Evolutionary conservation across 35 echinoderm and acorn worm species (phyloP).

Genomic region (Heliocidaris tuberculata): DNA sequence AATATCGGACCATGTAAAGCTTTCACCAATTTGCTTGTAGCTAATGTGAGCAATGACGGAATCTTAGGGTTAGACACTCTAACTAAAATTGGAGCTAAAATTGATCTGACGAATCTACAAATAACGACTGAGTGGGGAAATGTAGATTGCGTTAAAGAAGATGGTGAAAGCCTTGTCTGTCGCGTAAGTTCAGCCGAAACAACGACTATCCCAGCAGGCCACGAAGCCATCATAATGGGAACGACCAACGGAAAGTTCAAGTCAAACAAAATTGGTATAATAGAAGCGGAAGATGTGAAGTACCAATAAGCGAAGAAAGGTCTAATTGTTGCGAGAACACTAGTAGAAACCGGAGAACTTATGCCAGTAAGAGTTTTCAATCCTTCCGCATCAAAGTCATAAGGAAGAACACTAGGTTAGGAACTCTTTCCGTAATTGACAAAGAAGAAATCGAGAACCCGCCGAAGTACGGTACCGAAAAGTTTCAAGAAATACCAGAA

Average conservation of each 20-base stretch:
- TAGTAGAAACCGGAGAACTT: conserved; percentile 29
- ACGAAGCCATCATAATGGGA: conserved; percentile 30
- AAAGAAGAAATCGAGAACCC: background rate
- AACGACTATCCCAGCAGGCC: conserved; percentile 27
- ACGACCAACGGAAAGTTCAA: background rate
- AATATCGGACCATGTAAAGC: background rate
- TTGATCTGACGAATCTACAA: background rate
- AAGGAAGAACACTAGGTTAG: background rate
- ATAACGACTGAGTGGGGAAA: conserved; percentile 17
- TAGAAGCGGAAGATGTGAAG: background rate
- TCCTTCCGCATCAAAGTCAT: background rate
- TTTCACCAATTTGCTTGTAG: background rate
- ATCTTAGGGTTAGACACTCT: background rate
- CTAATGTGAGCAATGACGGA: background rate
- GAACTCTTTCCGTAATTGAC: background rate
- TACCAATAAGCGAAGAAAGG: background rate
- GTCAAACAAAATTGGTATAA: background rate
- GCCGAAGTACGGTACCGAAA: background rate
- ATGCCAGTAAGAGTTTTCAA: conserved; percentile 53
- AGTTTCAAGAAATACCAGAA: background rate
- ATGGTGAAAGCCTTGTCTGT: conserved; percentile 28
- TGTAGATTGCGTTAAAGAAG: conserved; percentile 15
- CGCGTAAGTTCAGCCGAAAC: conserved; percentile 17
- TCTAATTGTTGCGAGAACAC: conserved; percentile 15
- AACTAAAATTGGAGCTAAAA: background rate